Percentiles rank a stretch among this genome's conserved stretches.
Conservation (phyloP, 2,113 vertebrate species). For the Antigone vipio region DNA sequence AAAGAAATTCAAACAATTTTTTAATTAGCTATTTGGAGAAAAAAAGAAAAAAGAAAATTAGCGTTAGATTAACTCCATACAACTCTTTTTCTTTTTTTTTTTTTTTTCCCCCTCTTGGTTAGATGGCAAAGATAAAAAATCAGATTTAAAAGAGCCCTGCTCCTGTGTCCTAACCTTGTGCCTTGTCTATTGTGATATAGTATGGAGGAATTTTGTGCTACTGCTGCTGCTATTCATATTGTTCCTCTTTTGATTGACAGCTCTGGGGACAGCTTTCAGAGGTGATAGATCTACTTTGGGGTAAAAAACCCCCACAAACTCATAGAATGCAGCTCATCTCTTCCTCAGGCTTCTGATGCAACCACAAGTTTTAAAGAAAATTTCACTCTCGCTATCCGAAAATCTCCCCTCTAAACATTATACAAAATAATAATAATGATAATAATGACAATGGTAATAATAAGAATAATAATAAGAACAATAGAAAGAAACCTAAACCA, state of each 20-base stretch:
- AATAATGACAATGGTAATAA: neutral
- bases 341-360: neutral
- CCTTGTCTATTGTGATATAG: neutral
- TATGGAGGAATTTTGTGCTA: neutral
- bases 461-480: neutral
- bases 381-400: neutral
- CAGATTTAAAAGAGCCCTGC: neutral
- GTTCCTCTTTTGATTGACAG: neutral
- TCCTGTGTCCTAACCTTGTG: neutral
- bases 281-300: neutral
- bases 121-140: neutral
- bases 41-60: neutral
- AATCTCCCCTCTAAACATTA: neutral
- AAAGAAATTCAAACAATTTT: neutral
- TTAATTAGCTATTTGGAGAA: neutral
- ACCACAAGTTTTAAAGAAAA: neutral
- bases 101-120: neutral
- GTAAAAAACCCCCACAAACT: neutral
- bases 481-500: neutral
- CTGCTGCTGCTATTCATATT: neutral
- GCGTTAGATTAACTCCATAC: neutral
- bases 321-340: neutral
- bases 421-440: neutral
- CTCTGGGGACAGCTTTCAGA: neutral
- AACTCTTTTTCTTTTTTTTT: neutral